These are phyloP conservation scores for Stichodactyla helianthus DNA, from an alignment of 64 coral and sea anemone genomes.

Conservation along the genomic window DNA sequence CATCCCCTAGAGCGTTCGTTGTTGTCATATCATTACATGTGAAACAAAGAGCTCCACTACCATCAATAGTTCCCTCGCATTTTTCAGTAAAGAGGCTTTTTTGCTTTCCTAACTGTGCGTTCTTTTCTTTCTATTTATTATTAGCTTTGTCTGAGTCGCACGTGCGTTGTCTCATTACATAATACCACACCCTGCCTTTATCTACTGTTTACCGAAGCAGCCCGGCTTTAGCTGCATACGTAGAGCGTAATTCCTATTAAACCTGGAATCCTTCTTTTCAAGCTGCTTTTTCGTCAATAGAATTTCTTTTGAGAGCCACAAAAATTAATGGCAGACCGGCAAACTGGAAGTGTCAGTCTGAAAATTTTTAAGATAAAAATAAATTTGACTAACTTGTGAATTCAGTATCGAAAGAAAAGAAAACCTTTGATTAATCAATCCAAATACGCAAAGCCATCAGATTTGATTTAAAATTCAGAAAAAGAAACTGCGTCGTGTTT, in stretches of 20 bases:
- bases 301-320: no score
- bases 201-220: neutral
- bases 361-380: no score
- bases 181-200: neutral
- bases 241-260: neutral
- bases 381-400: no score
- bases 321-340: no score
- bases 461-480: neutral
- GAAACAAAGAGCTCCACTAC: neutral
- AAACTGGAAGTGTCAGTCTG: no score
- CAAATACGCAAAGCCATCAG: neutral
- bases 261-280: neutral
- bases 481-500: neutral
- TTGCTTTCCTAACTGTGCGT: neutral
- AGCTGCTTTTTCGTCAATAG: neutral
- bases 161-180: slow-evolving; percentile 1
- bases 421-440: no score
- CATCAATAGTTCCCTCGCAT: neutral
- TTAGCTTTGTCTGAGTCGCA: neutral
- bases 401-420: no score
- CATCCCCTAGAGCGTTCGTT: neutral
- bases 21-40: neutral
- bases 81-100: neutral
- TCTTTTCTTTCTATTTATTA: neutral
- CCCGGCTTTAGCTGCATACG: neutral